These are phyloP conservation scores for Perca schrenkii DNA, from an alignment of 2,113 vertebrate species.

Conservation along the genomic window DNA sequence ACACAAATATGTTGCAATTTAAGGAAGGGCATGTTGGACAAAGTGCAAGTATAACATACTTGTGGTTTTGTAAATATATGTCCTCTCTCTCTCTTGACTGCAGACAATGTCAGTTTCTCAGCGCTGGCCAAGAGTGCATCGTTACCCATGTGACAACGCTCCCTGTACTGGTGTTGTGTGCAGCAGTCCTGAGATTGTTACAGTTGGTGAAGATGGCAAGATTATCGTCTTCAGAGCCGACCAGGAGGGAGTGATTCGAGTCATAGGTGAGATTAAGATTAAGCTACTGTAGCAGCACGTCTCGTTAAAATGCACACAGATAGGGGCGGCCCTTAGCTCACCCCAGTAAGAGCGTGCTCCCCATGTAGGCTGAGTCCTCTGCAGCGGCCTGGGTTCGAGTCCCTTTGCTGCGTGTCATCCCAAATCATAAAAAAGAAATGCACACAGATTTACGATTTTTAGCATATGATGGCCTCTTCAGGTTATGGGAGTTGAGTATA, in stretches of 20 bases:
- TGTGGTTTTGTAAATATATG: background rate
- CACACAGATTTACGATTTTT: background rate
- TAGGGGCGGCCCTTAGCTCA: too few relatives aligned
- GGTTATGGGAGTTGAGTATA: background rate
- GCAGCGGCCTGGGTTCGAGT: too few relatives aligned
- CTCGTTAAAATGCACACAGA: background rate
- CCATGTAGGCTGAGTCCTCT: too few relatives aligned
- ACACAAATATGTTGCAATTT: background rate
- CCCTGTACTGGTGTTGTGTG: constrained; percentile 93
- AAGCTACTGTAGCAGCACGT: background rate
- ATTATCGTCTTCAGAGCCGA: constrained; percentile 92
- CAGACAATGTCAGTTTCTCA: constrained; percentile 90
- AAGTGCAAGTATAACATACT: background rate
- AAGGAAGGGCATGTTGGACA: background rate
- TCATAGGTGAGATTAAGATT: constrained; percentile 86
- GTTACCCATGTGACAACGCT: constrained; percentile 86
- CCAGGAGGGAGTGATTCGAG: constrained; percentile 87
- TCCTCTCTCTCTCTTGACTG: constrained; percentile 28
- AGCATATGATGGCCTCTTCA: background rate
- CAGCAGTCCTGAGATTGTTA: constrained; percentile 92
- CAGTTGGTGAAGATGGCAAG: constrained; percentile 95
- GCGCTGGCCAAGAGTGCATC: constrained; percentile 89
- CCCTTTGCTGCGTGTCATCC: too few relatives aligned
- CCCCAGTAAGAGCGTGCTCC: too few relatives aligned
- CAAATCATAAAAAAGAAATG: too few relatives aligned